Evolutionary conservation across 2,888 invertebrate genomes (phyloP).

Genomic region (Caenorhabditis auriculariae): DNA sequence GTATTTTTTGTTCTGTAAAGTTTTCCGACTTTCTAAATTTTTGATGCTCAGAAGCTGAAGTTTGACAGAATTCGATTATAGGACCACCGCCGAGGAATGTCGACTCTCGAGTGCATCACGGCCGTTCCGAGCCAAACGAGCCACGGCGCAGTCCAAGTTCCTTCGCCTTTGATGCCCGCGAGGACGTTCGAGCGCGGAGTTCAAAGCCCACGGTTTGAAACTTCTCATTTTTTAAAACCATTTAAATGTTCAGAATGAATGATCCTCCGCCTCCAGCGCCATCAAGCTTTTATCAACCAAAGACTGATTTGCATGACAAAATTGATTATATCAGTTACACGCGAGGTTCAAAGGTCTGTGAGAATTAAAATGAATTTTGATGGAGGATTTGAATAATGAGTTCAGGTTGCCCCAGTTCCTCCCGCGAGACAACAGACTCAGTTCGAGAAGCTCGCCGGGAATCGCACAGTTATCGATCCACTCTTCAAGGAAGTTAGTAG

Average conservation of each 20-base stretch:
- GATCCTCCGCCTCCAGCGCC: conserved; percentile 45
- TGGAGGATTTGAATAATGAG: too few species aligned
- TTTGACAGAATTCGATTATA: too few species aligned
- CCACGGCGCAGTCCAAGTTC: not conserved
- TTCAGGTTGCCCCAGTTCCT: conserved; percentile 2
- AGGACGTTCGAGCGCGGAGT: too few species aligned
- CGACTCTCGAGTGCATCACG: not conserved
- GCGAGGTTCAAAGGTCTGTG: conserved; percentile 6
- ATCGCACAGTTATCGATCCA: conserved; percentile 1
- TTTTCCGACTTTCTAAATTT: too few species aligned
- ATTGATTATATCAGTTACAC: conserved; percentile 35
- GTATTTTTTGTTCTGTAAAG: too few species aligned
- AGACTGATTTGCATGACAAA: conserved; percentile 3
- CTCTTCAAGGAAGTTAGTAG: not conserved
- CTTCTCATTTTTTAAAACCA: not conserved
- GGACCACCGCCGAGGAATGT: too few species aligned
- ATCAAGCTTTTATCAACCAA: not conserved
- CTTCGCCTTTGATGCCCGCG: too few species aligned
- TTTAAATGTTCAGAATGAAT: conserved; percentile 5
- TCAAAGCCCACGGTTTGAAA: too few species aligned
- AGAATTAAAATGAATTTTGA: too few species aligned
- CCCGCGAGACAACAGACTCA: not conserved
- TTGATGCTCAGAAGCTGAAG: too few species aligned
- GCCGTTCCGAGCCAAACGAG: not conserved
- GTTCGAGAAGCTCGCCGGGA: not conserved